Evolutionary conservation across 2,797 vertebrate genomes (phyloP).

Genomic region (Aplochiton taeniatus): DNA sequence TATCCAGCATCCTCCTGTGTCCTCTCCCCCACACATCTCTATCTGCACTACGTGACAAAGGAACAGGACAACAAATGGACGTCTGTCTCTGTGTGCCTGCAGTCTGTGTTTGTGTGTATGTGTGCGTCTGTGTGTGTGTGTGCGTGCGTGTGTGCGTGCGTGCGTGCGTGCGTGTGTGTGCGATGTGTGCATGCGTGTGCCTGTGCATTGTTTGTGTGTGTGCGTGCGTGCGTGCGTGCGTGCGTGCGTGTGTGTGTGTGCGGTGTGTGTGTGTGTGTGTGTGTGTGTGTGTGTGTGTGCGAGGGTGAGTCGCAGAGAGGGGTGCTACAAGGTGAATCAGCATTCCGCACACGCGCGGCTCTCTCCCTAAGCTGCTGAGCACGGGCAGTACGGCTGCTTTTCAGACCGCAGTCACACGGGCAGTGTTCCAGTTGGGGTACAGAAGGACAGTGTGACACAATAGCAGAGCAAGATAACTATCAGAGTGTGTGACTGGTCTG

Average conservation of each 20-base stretch:
- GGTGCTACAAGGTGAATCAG: constrained; percentile 64
- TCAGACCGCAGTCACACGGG: too few species aligned
- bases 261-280: constrained; percentile 36
- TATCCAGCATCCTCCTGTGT: too few species aligned
- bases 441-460: too few species aligned
- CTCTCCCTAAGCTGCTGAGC: constrained; percentile 39
- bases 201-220: too few species aligned
- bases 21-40: too few species aligned
- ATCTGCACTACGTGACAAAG: too few species aligned
- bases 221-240: constrained; percentile 22
- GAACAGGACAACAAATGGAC: too few species aligned
- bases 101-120: background rate
- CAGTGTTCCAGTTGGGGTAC: too few species aligned
- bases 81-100: too few species aligned
- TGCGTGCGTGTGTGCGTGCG: constrained; percentile 38
- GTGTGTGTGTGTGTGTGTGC: constrained; percentile 43
- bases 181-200: constrained; percentile 40
- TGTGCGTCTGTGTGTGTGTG: constrained; percentile 44
- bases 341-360: constrained; percentile 60
- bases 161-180: constrained; percentile 41
- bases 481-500: too few species aligned
- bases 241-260: too few species aligned
- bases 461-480: too few species aligned
- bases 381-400: constrained; percentile 8
- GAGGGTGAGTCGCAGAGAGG: background rate